These are phyloP conservation scores for Anarhynchus alexandrinus DNA, from an alignment of 2,113 vertebrate species.

Conservation along the genomic window DNA sequence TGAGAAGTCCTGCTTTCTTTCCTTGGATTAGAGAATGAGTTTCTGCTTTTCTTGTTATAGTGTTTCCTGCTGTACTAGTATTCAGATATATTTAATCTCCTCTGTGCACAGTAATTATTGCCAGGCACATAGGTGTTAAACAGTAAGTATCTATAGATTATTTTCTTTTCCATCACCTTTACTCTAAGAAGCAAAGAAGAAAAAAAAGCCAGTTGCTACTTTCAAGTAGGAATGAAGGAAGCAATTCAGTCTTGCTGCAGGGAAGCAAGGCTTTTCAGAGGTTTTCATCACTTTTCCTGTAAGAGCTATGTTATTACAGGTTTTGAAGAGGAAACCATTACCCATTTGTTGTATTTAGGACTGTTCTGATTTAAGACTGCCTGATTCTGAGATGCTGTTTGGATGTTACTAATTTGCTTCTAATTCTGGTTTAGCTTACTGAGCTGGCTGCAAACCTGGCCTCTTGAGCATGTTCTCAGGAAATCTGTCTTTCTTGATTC, in stretches of 20 bases:
- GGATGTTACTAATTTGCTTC: not conserved
- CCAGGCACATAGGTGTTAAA: not conserved
- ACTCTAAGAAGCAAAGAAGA: not conserved
- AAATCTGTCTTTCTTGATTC: not conserved
- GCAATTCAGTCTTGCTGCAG: not conserved
- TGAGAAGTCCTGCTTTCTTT: not conserved
- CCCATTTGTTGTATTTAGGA: not conserved
- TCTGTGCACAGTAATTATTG: not conserved
- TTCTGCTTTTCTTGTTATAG: not conserved
- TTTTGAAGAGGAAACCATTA: not conserved
- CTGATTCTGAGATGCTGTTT: not conserved
- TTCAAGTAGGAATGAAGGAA: not conserved
- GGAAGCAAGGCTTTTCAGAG: not conserved
- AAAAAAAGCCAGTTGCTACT: not conserved
- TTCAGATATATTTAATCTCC: not conserved
- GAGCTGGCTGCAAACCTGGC: not conserved
- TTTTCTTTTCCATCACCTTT: not conserved
- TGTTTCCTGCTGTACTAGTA: not conserved
- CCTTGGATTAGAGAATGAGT: not conserved
- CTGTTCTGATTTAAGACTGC: not conserved
- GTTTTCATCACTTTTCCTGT: not conserved
- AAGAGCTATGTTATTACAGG: not conserved
- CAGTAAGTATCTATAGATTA: not conserved
- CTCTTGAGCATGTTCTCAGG: not conserved
- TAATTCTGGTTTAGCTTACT: not conserved